Conservation (phyloP, 2,797 vertebrate species). For the Holocentrus rufus region DNA sequence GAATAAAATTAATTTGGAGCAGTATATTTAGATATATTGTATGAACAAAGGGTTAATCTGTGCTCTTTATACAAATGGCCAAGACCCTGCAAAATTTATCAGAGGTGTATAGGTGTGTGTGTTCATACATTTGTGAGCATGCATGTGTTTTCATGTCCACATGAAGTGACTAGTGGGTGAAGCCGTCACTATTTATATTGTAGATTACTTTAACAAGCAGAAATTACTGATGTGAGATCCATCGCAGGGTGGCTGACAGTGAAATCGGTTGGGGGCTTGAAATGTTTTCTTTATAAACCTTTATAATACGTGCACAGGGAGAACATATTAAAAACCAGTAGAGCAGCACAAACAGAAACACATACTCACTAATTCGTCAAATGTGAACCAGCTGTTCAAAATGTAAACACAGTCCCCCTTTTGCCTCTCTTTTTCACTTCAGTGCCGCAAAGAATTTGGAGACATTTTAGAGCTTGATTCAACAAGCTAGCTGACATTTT, state of each 20-base stretch:
- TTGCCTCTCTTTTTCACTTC: slow-evolving; percentile 7
- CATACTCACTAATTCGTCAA: slow-evolving; percentile 53
- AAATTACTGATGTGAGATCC: slow-evolving; percentile 11
- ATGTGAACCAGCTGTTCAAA: slow-evolving; percentile 72
- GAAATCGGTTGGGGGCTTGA: slow-evolving; percentile 8
- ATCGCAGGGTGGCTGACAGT: slow-evolving; percentile 21
- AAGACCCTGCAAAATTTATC: too few species aligned
- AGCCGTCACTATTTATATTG: slow-evolving; percentile 40
- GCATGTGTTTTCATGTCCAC: slow-evolving; percentile 1
- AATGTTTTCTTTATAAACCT: slow-evolving; percentile 62
- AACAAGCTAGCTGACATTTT: too few species aligned
- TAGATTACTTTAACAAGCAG: slow-evolving; percentile 51
- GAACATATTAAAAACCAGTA: slow-evolving; percentile 57
- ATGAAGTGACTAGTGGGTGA: slow-evolving; percentile 9
- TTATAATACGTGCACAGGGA: slow-evolving; percentile 23
- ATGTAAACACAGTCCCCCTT: slow-evolving; percentile 9
- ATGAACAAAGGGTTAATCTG: too few species aligned
- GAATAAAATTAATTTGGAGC: background rate
- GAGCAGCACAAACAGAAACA: slow-evolving; percentile 69
- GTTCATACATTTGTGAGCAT: background rate
- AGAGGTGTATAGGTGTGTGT: background rate
- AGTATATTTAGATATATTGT: background rate
- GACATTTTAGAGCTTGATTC: slow-evolving; percentile 7
- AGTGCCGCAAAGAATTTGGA: slow-evolving; percentile 14
- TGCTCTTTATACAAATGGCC: too few species aligned